Evolutionary conservation across 2,888 invertebrate genomes (phyloP).

Genomic region (Stictocephala bisonia): DNA sequence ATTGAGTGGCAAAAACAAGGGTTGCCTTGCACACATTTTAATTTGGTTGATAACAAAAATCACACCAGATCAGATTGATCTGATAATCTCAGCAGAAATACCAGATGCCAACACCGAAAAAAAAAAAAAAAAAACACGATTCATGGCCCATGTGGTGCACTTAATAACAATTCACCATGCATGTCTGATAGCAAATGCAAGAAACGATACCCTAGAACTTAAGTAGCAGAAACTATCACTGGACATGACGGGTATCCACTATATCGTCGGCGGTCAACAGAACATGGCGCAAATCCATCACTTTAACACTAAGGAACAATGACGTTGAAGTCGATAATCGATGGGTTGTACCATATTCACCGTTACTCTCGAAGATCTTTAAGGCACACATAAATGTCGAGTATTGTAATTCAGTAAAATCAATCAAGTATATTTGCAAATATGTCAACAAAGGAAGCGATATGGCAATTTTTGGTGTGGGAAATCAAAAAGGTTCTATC

Average conservation of each 20-base stretch:
- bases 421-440: too few species aligned
- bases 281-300: conserved; percentile 56
- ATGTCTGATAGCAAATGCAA: conserved; percentile 52
- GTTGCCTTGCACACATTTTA: conserved; percentile 55
- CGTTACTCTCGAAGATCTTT: conserved; percentile 54
- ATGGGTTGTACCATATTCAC: conserved; percentile 54
- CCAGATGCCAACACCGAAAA: conserved; percentile 60
- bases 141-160: conserved; percentile 60
- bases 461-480: too few species aligned
- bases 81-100: conserved; percentile 52
- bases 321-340: conserved; percentile 51
- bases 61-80: conserved; percentile 42
- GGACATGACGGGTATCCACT: conserved; percentile 61
- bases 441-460: too few species aligned
- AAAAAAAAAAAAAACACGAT: conserved; percentile 56
- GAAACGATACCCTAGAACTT: conserved; percentile 57
- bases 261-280: conserved; percentile 59
- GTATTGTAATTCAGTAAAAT: too few species aligned
- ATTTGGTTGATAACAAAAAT: conserved; percentile 48
- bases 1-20: conserved; percentile 62
- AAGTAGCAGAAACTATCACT: conserved; percentile 59
- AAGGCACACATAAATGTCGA: too few species aligned
- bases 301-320: conserved; percentile 51
- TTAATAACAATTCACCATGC: conserved; percentile 54
- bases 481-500: too few species aligned